A percentile compares a stretch with the other conserved stretches of the same genome.
phyloP scores from a whole-genome alignment of 2,797 vertebrate genomes.

The Phataginus tricuspis region DNA sequence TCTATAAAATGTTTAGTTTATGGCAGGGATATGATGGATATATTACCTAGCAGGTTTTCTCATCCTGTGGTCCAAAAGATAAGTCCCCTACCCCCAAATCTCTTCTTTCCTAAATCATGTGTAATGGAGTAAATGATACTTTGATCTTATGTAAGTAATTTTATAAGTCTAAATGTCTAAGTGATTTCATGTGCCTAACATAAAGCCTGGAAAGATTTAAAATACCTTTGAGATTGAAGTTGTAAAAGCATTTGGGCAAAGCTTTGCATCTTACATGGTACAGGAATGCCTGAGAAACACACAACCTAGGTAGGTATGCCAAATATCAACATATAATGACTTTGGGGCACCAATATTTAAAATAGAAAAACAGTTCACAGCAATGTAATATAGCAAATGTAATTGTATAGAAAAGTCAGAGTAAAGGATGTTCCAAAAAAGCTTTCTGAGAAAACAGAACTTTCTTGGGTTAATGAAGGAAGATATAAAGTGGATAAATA shows the following conservation, averaged over 20 bases:
- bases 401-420: background rate
- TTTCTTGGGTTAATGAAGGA: background rate
- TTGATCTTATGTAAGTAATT: background rate
- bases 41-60: conserved; percentile 12
- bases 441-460: background rate
- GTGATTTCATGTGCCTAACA: conserved; percentile 24
- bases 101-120: conserved; percentile 15
- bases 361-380: conserved; percentile 22
- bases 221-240: background rate
- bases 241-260: background rate
- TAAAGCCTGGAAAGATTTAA: background rate
- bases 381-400: background rate
- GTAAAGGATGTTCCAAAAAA: conserved; percentile 1
- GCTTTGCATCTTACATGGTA: background rate
- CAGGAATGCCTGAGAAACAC: background rate
- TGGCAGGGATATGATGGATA: background rate
- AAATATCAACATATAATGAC: background rate
- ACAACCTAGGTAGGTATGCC: background rate
- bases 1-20: conserved; percentile 4
- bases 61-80: background rate
- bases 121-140: conserved; percentile 42
- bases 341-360: background rate
- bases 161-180: conserved; percentile 3
- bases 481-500: background rate
- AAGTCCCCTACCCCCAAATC: background rate